phyloP scores from a whole-genome alignment of 1,140 invertebrate species.

The Drosophila quadrilineata region DNA sequence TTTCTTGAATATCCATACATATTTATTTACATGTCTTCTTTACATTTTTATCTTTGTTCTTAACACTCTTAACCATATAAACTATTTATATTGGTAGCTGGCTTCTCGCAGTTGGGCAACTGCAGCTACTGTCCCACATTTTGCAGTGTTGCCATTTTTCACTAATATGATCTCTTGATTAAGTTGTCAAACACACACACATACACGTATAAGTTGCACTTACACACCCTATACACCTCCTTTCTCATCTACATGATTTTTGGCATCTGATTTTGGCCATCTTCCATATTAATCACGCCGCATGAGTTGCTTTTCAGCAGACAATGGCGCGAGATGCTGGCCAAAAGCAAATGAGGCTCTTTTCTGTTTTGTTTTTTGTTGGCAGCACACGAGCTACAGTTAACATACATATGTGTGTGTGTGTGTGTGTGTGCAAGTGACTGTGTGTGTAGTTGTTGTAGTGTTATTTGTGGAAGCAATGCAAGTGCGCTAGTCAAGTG shows the following conservation, averaged over 20 bases:
- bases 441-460: no score
- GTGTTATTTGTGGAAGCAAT: no score
- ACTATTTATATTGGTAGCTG: no score
- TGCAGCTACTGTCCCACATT: neutral
- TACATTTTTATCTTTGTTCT: no score
- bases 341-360: neutral
- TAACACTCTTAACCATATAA: no score
- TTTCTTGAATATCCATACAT: no score
- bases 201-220: neutral
- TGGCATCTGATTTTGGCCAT: conserved; percentile 54
- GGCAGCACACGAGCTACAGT: conserved; percentile 15
- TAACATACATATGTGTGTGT: conserved; percentile 45
- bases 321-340: conserved; percentile 62
- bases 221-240: neutral
- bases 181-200: conserved; percentile 44
- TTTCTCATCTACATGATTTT: neutral
- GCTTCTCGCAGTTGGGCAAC: neutral
- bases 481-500: conserved; percentile 63
- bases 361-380: conserved; percentile 19
- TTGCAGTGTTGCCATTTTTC: neutral
- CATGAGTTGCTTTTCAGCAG: conserved; percentile 68
- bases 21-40: no score
- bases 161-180: no score
- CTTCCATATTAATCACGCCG: conserved; percentile 72
- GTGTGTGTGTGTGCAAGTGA: conserved; percentile 13